Evolutionary conservation across 2,888 invertebrate species (phyloP).

Genomic region (Pristionchus exspectatus): DNA sequence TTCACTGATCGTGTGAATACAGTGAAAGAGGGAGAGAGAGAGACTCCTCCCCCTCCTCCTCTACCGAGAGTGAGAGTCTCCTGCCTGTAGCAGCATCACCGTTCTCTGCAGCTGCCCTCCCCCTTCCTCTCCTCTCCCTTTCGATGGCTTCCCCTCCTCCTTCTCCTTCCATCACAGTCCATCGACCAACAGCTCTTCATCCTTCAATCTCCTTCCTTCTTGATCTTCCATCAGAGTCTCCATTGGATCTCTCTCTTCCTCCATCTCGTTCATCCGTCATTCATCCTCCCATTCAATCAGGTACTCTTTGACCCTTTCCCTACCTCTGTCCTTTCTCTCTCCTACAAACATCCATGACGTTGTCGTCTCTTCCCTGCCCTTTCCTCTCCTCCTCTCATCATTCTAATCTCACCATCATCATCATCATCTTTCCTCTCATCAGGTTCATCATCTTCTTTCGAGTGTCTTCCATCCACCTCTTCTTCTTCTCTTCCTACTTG

Average conservation of each 20-base stretch:
- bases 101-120: background rate
- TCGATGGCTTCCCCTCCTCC: constrained; percentile 34
- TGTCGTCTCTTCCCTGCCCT: background rate
- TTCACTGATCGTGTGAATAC: constrained; percentile 5
- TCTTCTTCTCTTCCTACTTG: constrained; percentile 36
- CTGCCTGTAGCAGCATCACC: constrained; percentile 7
- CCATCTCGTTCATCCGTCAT: constrained; percentile 42
- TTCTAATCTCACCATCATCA: background rate
- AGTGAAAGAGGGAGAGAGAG: background rate
- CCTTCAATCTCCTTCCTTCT: constrained; percentile 15
- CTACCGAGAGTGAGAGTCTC: constrained; percentile 40
- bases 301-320: constrained; percentile 19
- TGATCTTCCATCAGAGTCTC: background rate
- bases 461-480: constrained; percentile 32
- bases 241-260: constrained; percentile 19
- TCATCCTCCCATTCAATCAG: constrained; percentile 48
- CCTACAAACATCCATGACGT: constrained; percentile 31
- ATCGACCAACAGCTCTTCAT: constrained; percentile 21
- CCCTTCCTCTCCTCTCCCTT: constrained; percentile 19
- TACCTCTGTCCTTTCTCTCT: background rate
- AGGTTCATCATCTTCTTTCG: background rate
- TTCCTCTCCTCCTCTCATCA: background rate
- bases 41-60: constrained; percentile 34
- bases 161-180: constrained; percentile 1
- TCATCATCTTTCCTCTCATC: background rate